Conservation (phyloP, 2,888 invertebrate species). For the Vesta saturnalis region DNA sequence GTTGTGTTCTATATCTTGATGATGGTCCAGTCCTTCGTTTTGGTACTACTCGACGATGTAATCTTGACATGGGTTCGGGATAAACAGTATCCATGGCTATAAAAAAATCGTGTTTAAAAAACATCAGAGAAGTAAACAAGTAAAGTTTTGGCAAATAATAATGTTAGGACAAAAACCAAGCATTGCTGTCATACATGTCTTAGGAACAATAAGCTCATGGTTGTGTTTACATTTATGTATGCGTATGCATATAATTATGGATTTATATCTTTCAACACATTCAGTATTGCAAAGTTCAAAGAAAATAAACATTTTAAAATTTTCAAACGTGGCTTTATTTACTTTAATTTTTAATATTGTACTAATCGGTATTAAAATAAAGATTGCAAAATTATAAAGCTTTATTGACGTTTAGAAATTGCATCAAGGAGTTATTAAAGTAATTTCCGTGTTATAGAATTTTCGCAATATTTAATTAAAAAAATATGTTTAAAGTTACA, state of each 20-base stretch:
- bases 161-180: too few species aligned
- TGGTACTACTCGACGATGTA: slow-evolving; percentile 67
- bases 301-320: neutral
- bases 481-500: neutral
- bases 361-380: neutral
- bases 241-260: neutral
- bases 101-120: too few species aligned
- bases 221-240: neutral
- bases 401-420: neutral
- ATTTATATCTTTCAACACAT: neutral
- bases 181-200: slow-evolving; percentile 8
- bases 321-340: neutral
- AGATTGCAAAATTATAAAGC: neutral
- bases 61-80: slow-evolving; percentile 73
- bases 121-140: slow-evolving; percentile 2
- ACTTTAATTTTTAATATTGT: neutral
- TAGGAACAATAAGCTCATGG: too few species aligned
- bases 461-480: too few species aligned
- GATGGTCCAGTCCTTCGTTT: slow-evolving; percentile 65
- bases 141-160: slow-evolving; percentile 4
- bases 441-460: neutral
- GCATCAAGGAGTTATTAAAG: neutral
- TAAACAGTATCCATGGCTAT: slow-evolving; percentile 73
- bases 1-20: slow-evolving; percentile 62
- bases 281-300: neutral